Evolutionary conservation across 92 coral and sea anemone genomes (phyloP), one percentile per base, ranked within the genome.

Genomic region (Epizoanthus rinbou): DNA sequence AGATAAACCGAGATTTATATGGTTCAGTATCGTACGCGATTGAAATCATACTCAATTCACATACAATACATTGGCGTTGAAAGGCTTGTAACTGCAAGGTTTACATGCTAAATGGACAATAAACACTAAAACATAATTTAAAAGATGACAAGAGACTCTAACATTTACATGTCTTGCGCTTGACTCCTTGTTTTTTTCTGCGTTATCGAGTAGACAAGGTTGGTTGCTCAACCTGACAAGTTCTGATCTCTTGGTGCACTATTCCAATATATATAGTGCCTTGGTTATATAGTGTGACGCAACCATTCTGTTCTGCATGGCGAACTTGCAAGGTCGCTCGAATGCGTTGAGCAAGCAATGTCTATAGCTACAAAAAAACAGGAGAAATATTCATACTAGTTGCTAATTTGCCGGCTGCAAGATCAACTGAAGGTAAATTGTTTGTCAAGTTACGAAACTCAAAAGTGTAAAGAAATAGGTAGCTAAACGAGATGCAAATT

Each of bases 261-360:
- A 72, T 78, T 57, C 82, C 82, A 35, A 76, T 76, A 76, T 78
- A 74, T 50, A 35, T 64, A 74, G 59, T 52, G 45, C 50, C 35
- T 25, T 74, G 17, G 65, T 45, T 47, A 23, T 74, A 60, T 22
- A 37, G n/a, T 9, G 54, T 47, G 53, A 47, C 53, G 53, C 53
- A 8, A 47, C 53, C 57, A 18, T 19, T 78, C 71, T 47, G 56
- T 78, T 78, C 41, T 62, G 82, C 70, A 59, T 60, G 82, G 71
- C 13, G 35, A 63, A 59, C 5, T 19, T 76, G 53, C 63, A 76
- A 10, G 43, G 15, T 28, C 31, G 50, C 1, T 10, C 82, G 23
- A 0, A 15, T 35, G 18, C 82, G 13, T 28, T 41, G 4, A 60
- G 16, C 54, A 39, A 78, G 47, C 37, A 3, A 17, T 22, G 71